These are phyloP conservation scores for Clunio marinus DNA, from an alignment of 2,888 invertebrate species.

Conservation along the genomic window DNA sequence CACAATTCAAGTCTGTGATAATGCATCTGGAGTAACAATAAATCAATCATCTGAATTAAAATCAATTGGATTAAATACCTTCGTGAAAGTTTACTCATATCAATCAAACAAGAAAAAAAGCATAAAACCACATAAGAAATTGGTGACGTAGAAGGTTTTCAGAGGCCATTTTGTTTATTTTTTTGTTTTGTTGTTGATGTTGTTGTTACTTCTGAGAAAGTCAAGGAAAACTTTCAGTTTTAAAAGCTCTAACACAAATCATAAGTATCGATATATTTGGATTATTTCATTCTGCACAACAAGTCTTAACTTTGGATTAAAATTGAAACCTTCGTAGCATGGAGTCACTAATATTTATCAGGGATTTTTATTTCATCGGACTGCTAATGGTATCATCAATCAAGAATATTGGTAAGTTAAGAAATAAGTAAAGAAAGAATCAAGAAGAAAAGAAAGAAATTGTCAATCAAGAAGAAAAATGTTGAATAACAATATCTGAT, in stretches of 20 bases:
- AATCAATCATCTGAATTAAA: neutral
- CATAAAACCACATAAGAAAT: no score
- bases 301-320: neutral
- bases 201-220: neutral
- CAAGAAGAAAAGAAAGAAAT: no score
- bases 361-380: conserved; percentile 23
- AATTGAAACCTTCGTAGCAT: neutral
- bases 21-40: neutral
- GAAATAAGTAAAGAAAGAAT: no score
- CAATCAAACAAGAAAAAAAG: no score
- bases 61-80: neutral
- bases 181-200: neutral
- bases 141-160: neutral
- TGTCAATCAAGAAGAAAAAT: no score
- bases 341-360: conserved; percentile 26
- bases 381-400: conserved; percentile 15
- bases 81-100: no score
- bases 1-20: neutral
- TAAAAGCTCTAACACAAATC: neutral
- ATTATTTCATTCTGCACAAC: neutral
- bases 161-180: conserved; percentile 32
- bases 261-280: neutral
- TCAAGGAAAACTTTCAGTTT: no score
- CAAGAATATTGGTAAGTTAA: conserved; percentile 28
- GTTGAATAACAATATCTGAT: no score